Percentiles rank a stretch among this genome's conserved stretches.
phyloP scores from a whole-genome alignment of 2,888 invertebrate genomes.

The Fabriciana adippe region DNA sequence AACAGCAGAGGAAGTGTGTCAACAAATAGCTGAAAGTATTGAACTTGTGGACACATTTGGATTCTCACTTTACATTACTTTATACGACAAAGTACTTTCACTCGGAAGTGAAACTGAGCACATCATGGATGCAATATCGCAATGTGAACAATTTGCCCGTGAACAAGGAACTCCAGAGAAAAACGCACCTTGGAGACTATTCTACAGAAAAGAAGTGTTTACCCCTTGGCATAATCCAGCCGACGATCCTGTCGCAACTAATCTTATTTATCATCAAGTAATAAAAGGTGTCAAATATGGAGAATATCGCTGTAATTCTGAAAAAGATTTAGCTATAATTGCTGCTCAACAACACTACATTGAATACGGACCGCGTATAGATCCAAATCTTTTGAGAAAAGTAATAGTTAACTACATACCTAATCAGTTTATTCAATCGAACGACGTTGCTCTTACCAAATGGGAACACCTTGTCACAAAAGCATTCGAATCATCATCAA shows the following conservation, averaged over 20 bases:
- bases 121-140: slow-evolving; percentile 97
- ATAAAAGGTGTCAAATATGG: slow-evolving; percentile 94
- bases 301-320: slow-evolving; percentile 92
- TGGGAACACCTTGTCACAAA: slow-evolving; percentile 89
- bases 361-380: slow-evolving; percentile 87
- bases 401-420: slow-evolving; percentile 91
- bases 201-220: slow-evolving; percentile 94
- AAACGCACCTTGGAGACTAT: slow-evolving; percentile 93
- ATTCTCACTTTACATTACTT: slow-evolving; percentile 94
- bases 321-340: slow-evolving; percentile 93
- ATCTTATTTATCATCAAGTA: slow-evolving; percentile 94
- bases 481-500: slow-evolving; percentile 87
- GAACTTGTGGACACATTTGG: slow-evolving; percentile 92
- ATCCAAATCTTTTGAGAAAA: slow-evolving; percentile 85
- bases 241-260: slow-evolving; percentile 90
- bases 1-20: slow-evolving; percentile 93
- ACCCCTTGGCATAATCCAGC: slow-evolving; percentile 95
- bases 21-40: slow-evolving; percentile 89
- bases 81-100: slow-evolving; percentile 95
- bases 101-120: slow-evolving; percentile 94
- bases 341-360: slow-evolving; percentile 95
- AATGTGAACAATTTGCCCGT: slow-evolving; percentile 97
- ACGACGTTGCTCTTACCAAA: slow-evolving; percentile 83
- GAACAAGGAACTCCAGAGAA: slow-evolving; percentile 93
- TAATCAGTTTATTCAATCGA: slow-evolving; percentile 85